phyloP scores from a whole-genome alignment of 2,113 vertebrate species.

The Camelus dromedarius region DNA sequence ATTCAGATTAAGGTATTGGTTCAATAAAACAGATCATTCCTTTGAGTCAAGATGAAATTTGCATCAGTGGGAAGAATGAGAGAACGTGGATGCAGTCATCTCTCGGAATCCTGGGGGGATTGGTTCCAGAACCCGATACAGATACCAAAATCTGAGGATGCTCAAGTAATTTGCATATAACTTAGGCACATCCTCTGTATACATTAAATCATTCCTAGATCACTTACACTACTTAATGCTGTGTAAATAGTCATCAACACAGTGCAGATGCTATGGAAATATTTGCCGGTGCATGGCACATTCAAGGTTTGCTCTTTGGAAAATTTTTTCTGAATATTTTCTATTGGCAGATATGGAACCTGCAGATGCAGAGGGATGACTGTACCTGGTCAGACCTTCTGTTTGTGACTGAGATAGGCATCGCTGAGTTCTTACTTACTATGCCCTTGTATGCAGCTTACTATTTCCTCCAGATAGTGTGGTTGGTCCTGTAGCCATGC shows the following conservation, averaged over 20 bases:
- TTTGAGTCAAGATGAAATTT: background rate
- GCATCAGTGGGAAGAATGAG: background rate
- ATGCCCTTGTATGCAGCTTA: background rate
- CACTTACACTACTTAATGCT: background rate
- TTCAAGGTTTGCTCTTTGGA: background rate
- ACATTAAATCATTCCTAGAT: background rate
- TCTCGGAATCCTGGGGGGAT: background rate
- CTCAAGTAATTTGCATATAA: background rate
- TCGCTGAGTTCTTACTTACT: background rate
- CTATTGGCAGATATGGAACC: background rate
- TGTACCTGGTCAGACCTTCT: background rate
- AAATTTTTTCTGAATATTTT: background rate
- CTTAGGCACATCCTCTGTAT: background rate
- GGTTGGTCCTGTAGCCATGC: fast-evolving
- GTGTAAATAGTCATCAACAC: too few relatives aligned
- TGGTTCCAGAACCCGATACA: background rate
- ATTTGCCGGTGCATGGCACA: background rate
- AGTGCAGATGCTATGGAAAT: background rate
- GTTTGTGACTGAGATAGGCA: background rate
- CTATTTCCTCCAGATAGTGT: background rate
- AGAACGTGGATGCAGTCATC: background rate
- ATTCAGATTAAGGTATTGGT: background rate
- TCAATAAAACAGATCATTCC: background rate
- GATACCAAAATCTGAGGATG: background rate
- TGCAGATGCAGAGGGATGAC: background rate